Conservation (phyloP, 2,888 invertebrate genomes). For the Diaperis boleti region DNA sequence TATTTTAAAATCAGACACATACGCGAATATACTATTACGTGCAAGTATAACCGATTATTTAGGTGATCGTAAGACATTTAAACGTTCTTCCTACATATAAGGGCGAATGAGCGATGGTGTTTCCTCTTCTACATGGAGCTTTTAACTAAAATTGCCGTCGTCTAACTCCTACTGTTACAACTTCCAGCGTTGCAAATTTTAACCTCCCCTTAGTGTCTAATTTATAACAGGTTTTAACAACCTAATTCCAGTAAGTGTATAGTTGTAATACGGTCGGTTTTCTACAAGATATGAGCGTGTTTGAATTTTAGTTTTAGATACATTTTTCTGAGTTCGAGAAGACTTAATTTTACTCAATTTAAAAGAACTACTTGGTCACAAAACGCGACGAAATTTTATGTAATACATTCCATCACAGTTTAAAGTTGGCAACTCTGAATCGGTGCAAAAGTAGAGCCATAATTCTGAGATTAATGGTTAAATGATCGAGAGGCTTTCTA, state of each 20-base stretch:
- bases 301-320: not conserved
- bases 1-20: no score
- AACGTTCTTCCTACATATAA: no score
- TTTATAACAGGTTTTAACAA: not conserved
- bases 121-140: no score
- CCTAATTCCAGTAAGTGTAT: slow-evolving; percentile 1
- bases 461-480: no score
- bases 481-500: no score
- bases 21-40: no score
- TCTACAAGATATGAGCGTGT: not conserved
- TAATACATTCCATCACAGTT: no score
- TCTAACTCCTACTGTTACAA: slow-evolving; percentile 7
- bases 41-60: no score
- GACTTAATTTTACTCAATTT: not conserved
- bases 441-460: no score
- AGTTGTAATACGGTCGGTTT: slow-evolving; percentile 1
- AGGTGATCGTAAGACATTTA: no score
- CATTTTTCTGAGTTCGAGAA: not conserved
- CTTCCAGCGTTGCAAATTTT: slow-evolving; percentile 6
- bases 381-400: not conserved
- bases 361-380: not conserved
- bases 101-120: no score
- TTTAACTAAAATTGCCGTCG: not conserved
- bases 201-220: slow-evolving; percentile 6
- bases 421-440: no score